Evolutionary conservation across 2,888 invertebrate species (phyloP).

Genomic region (Masnerella sp.): DNA sequence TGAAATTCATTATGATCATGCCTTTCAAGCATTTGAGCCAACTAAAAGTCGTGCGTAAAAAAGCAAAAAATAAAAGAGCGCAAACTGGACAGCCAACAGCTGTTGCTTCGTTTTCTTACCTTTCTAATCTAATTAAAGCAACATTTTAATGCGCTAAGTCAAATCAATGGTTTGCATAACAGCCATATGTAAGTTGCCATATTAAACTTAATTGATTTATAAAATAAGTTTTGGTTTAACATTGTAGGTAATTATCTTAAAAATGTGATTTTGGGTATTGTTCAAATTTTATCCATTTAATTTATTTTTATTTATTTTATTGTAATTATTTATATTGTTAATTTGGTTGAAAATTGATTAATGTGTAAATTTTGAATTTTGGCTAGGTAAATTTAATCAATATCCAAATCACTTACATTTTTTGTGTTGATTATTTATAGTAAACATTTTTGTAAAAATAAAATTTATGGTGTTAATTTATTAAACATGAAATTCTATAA

Average conservation of each 20-base stretch:
- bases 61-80: constrained; percentile 10
- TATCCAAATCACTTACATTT: no score
- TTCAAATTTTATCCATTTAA: background rate
- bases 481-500: no score
- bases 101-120: constrained; percentile 23
- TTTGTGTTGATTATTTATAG: no score
- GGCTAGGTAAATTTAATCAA: no score
- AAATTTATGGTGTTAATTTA: no score
- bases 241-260: background rate
- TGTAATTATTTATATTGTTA: background rate
- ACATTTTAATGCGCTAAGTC: constrained; percentile 17
- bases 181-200: constrained; percentile 9
- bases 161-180: background rate
- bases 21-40: constrained; percentile 12
- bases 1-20: constrained; percentile 11
- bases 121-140: constrained; percentile 40
- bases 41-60: constrained; percentile 26
- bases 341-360: background rate
- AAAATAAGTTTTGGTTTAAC: background rate
- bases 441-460: no score
- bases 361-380: background rate
- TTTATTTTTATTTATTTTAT: background rate
- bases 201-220: background rate
- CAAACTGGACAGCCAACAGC: background rate
- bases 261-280: background rate